Evolutionary conservation across 2,797 vertebrate species (phyloP).

Genomic region (Eulemur albifrons): DNA sequence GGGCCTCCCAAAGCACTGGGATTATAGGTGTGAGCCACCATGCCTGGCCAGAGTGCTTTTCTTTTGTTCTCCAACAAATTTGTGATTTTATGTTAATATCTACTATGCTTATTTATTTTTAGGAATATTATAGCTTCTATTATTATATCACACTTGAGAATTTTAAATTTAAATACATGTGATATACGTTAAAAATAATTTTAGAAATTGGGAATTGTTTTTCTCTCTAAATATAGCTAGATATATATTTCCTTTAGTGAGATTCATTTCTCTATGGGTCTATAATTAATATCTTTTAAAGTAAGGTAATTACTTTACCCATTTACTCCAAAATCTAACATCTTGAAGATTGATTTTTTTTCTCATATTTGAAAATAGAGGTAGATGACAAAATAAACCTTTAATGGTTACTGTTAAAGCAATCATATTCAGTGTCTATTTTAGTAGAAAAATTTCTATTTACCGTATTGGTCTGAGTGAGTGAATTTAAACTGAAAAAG

Average conservation of each 20-base stretch:
- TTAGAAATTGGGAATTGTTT: constrained; percentile 41
- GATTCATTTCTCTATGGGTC: neutral
- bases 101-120: neutral
- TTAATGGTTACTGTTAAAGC: neutral
- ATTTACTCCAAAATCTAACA: neutral
- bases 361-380: neutral
- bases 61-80: neutral
- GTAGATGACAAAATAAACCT: neutral
- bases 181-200: constrained; percentile 3
- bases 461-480: neutral
- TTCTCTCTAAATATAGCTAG: neutral
- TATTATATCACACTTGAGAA: neutral
- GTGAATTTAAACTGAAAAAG: constrained; percentile 33
- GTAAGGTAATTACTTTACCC: neutral
- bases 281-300: constrained; percentile 29
- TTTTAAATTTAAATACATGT: constrained; percentile 42
- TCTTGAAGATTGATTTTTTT: neutral
- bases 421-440: neutral
- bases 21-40: neutral
- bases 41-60: neutral
- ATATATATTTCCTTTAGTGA: neutral
- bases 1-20: neutral
- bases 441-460: neutral
- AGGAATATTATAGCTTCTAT: neutral
- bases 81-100: neutral